phyloP scores from a whole-genome alignment of 2,888 invertebrate genomes.

The Leptopterna dolabrata region DNA sequence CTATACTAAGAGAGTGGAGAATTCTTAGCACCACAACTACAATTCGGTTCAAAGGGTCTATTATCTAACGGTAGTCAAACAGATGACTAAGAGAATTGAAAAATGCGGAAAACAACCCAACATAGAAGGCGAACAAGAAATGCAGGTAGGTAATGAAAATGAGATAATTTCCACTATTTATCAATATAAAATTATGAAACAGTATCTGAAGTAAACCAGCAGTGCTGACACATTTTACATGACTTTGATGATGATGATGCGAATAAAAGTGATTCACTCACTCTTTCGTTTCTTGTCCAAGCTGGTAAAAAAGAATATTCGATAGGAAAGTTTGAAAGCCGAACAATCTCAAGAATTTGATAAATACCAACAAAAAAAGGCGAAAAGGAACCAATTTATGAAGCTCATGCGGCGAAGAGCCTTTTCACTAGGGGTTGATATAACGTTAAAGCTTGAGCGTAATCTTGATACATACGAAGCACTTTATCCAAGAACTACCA shows the following conservation, averaged over 20 bases:
- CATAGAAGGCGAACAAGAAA: no score
- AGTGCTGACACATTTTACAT: neutral
- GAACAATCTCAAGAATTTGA: neutral
- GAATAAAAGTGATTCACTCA: constrained; percentile 31
- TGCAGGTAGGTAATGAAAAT: neutral
- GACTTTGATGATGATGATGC: neutral
- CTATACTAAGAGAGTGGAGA: no score
- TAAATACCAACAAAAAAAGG: neutral
- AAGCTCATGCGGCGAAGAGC: neutral
- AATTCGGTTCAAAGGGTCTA: no score
- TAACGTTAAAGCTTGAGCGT: neutral
- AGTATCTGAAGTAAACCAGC: neutral
- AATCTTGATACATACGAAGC: neutral
- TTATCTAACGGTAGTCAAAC: no score
- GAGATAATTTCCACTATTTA: no score
- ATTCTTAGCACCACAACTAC: no score
- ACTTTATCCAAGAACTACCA: neutral
- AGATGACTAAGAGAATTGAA: no score
- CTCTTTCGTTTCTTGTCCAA: constrained; percentile 35
- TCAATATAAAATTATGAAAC: no score
- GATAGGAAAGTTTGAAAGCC: neutral
- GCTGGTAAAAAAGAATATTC: constrained; percentile 27
- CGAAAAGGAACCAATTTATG: neutral
- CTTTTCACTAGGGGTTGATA: neutral
- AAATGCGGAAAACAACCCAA: no score